Evolutionary conservation across 2,888 invertebrate species (phyloP), one percentile per base, ranked within the genome.

Genomic region (Protonemura montana): DNA sequence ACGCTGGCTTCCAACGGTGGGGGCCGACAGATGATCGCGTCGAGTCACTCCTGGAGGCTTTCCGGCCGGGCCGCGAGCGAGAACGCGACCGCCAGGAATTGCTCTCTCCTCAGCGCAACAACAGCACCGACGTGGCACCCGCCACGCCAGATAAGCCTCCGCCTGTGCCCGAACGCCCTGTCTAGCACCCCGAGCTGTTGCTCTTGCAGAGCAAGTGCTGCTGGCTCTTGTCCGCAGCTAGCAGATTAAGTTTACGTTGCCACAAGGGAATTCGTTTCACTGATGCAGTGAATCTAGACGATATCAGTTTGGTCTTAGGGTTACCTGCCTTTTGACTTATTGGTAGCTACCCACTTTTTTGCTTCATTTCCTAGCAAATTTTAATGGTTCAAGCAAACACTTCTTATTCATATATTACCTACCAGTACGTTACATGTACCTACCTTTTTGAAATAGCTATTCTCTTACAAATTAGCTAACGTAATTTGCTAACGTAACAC

Each of bases 21-120:
- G 97, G 97, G 80, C 98, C 98, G 86, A 97, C 97, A 1, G 97
- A 98, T 90, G 97, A 96, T 90, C 94, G 97, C 88, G 97, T 98
- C 5, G 97, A 98, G 91, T 95, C 97, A 5, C 92, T 98, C 85
- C 92, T 97, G 86, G 97, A 98, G 91, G 97, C 98, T 26, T 98
- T 97, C 93, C 93, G 97, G 89, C 97, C 97, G 85, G 95, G 95
- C 0, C 92, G 95, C 42, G 96, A 96, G 91, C 92, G 95, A 76
- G 96, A 96, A 90, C 92, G 96, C 59, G 96, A 96, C 89, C 93
- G 95, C 87, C 94, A 95, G 91, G 95, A 95, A 91, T 92, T 95
- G 88, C 92, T 95, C 85, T 94, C 94, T 86, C 95, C 95, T 0
- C 90, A 89, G 86, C 87, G 90, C 77, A 88, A 87, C 86, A 87